Evolutionary conservation across 2,113 vertebrate species (phyloP), one percentile per base, ranked within the genome.

Genomic region (Cephalopholis sonnerati): DNA sequence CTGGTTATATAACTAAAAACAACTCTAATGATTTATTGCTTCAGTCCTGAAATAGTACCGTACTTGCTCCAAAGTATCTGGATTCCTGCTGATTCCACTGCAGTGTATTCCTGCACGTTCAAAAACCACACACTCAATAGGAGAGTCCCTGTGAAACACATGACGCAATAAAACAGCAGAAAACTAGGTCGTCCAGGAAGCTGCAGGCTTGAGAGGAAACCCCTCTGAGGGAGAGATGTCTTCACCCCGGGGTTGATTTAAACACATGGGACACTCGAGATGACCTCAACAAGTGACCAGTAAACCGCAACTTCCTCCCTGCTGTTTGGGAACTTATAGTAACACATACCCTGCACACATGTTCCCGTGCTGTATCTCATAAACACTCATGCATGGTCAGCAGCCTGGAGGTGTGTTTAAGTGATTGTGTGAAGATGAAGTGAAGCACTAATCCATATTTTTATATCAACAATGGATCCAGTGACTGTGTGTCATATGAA

Each of bases 281-380:
- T 1, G 6, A 29, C 63, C 41, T 58, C 20, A 1, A 55, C 29
- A 44, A 78, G 22, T 24, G 63, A 67, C 66, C 32, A 64, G 17
- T 32, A 50, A 68, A 79, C 66, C 59, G 0, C 74, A 39, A 66
- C 67, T 71, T 68, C 79, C 66, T 63, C 12, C 0, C 18, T 46
- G 4, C 32, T 44, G 39, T 64, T 55, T 64, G 58, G 74, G 67
- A 86, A 77, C 55, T 11, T 25, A 54, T 20, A 65, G 67, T 8
- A 9, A 46, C 32, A 25, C 54, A 2, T 58, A 17, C 54, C 7
- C 32, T 12, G 27, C 16, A 27, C 29, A 20, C 53, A 9, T 29
- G 27, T 48, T 7, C 5, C 29, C 16, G 10, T 15, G 39, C 39
- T 39, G 39, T 39, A 39, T 39, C 39, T 39, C 39, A 39, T 9